These are phyloP conservation scores for Leucoraja ocellata DNA, from an alignment of 2,797 vertebrate genomes.

Conservation along the genomic window DNA sequence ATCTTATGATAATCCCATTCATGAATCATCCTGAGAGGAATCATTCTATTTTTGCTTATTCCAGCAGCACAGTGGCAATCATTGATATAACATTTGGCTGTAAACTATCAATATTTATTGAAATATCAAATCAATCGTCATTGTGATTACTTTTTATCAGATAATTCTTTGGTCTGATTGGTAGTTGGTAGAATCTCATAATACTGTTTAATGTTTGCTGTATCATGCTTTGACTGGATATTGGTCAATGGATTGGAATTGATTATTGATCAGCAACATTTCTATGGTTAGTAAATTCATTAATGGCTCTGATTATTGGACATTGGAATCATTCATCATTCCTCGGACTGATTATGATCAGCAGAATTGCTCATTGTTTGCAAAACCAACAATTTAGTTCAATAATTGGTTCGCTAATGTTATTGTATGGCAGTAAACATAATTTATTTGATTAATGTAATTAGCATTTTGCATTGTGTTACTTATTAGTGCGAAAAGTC, in stretches of 20 bases:
- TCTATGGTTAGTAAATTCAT: too few relatives aligned
- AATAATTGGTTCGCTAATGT: background rate
- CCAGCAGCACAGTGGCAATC: too few relatives aligned
- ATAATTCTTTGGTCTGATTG: background rate
- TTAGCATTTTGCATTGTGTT: background rate
- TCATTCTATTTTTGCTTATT: too few relatives aligned
- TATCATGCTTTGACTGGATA: background rate
- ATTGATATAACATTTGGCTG: background rate
- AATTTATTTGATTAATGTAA: background rate
- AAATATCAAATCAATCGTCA: too few relatives aligned
- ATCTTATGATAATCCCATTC: too few relatives aligned
- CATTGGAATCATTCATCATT: background rate
- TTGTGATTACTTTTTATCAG: too few relatives aligned
- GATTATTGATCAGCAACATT: background rate
- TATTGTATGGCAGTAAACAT: background rate
- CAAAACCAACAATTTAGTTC: background rate
- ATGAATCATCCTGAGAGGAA: too few relatives aligned
- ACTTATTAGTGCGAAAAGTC: background rate
- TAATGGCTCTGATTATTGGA: background rate
- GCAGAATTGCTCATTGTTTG: background rate
- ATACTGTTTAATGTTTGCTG: background rate
- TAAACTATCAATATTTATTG: background rate
- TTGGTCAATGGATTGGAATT: background rate
- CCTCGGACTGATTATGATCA: background rate
- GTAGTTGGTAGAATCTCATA: background rate